These are phyloP conservation scores for Piprites chloris DNA, from an alignment of 2,113 vertebrate species.

Conservation along the genomic window DNA sequence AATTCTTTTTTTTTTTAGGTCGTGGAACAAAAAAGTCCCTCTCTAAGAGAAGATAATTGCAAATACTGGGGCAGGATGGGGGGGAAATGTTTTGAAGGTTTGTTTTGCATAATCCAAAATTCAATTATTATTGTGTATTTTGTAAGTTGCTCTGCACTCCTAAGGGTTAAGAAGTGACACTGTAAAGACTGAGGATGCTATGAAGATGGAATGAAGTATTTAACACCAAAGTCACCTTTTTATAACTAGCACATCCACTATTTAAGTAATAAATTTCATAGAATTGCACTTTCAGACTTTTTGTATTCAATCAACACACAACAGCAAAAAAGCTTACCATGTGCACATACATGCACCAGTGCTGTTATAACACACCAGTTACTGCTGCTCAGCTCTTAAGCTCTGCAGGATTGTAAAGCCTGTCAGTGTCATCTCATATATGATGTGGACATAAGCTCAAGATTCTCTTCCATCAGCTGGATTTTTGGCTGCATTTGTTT, in stretches of 20 bases:
- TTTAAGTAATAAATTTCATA: slow-evolving; percentile 59
- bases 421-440: background rate
- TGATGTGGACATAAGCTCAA: background rate
- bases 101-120: background rate
- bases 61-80: background rate
- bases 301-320: background rate
- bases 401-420: background rate
- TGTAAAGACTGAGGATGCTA: background rate
- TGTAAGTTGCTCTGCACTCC: slow-evolving; percentile 12
- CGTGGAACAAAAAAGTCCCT: slow-evolving; percentile 18
- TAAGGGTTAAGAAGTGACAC: background rate
- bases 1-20: background rate
- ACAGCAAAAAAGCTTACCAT: background rate
- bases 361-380: accelerated
- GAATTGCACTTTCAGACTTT: slow-evolving; percentile 45
- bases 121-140: background rate
- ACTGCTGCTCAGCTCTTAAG: background rate
- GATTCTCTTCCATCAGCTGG: background rate
- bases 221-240: slow-evolving; percentile 12
- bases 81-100: background rate
- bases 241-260: slow-evolving; percentile 8
- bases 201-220: background rate
- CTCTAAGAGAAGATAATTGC: slow-evolving; percentile 54
- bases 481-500: background rate
- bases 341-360: background rate